Evolutionary conservation across 2,888 invertebrate species (phyloP).

Genomic region (Synanthedon vespiformis): DNA sequence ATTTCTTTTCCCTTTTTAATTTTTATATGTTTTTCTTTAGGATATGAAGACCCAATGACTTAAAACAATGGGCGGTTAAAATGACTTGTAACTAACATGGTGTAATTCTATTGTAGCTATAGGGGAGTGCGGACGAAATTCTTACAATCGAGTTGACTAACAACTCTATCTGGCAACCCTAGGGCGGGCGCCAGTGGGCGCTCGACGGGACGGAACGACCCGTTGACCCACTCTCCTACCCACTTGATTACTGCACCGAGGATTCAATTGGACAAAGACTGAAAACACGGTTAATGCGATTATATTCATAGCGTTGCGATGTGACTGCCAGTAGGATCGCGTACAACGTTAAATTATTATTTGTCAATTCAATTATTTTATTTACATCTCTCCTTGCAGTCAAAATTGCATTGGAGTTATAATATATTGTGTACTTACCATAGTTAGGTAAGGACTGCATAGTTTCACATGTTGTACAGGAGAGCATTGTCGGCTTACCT

Average conservation of each 20-base stretch:
- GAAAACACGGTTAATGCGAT: constrained; percentile 50
- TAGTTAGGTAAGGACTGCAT: constrained; percentile 27
- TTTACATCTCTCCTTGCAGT: neutral
- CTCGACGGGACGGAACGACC: constrained; percentile 34
- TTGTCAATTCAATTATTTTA: neutral
- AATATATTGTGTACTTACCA: constrained; percentile 31
- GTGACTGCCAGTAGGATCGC: neutral
- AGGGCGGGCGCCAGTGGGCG: constrained; percentile 10
- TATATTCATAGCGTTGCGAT: constrained; percentile 32
- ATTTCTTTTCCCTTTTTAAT: no score
- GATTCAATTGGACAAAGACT: constrained; percentile 55
- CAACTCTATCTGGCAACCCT: constrained; percentile 6
- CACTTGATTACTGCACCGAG: constrained; percentile 50
- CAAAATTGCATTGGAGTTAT: no score
- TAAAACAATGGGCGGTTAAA: no score
- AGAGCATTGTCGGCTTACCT: constrained; percentile 49
- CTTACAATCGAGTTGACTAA: constrained; percentile 19
- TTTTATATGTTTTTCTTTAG: no score
- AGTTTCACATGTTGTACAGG: constrained; percentile 40
- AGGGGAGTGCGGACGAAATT: constrained; percentile 12
- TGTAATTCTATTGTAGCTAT: constrained; percentile 2
- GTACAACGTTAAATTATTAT: neutral
- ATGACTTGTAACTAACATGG: neutral
- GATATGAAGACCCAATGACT: no score
- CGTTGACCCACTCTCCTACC: constrained; percentile 50